These are phyloP conservation scores for Petrocephalus sullivani DNA, from an alignment of 2,797 vertebrate genomes.

Conservation along the genomic window DNA sequence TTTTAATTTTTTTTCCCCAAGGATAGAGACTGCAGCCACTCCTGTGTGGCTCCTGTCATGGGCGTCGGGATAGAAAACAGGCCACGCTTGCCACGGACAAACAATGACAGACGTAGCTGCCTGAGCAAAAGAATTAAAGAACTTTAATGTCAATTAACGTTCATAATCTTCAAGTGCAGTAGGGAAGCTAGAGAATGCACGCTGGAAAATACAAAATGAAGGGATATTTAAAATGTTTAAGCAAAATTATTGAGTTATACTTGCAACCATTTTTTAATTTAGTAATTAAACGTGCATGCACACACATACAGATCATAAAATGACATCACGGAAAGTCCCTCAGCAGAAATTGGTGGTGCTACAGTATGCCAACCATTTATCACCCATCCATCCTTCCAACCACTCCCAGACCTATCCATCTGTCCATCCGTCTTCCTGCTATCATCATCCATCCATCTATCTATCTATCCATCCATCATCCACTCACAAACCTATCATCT, in stretches of 20 bases:
- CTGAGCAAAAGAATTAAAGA: not conserved
- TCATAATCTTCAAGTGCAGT: not conserved
- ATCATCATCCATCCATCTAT: not conserved
- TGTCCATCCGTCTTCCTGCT: not conserved
- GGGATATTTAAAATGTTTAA: not conserved
- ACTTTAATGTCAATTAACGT: not conserved
- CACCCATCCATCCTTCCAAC: not conserved
- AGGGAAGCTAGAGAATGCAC: not conserved
- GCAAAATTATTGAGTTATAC: not conserved
- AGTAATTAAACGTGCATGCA: not conserved
- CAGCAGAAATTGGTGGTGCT: not conserved
- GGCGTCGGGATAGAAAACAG: slow-evolving; percentile 33
- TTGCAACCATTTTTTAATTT: not conserved
- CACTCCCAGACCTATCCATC: not conserved
- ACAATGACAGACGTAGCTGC: not conserved
- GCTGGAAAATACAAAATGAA: not conserved
- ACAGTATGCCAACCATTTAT: not conserved
- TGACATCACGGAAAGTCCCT: not conserved
- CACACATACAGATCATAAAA: not conserved
- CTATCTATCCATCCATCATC: not conserved
- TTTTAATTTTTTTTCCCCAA: slow-evolving; percentile 24
- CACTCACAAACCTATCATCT: not conserved
- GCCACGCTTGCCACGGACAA: not conserved
- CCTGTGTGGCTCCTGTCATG: slow-evolving; percentile 30
- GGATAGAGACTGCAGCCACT: slow-evolving; percentile 25